A percentile compares a stretch with the other conserved stretches of the same genome.
phyloP scores from a whole-genome alignment of 2,797 vertebrate species.

The Phoxinus dragarum region DNA sequence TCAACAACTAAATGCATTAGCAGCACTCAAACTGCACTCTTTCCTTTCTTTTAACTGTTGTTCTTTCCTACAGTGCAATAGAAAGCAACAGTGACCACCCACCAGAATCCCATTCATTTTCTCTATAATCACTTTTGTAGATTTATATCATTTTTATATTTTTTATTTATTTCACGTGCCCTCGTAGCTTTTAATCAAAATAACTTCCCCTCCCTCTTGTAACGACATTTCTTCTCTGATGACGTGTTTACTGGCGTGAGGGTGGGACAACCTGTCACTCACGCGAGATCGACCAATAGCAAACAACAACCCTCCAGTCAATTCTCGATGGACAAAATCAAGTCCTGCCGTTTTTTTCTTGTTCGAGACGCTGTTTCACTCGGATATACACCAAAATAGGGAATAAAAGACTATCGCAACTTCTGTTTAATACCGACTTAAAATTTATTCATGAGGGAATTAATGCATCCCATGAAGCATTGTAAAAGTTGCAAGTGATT shows the following conservation, averaged over 20 bases:
- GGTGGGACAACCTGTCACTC: no score
- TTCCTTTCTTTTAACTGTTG: conserved; percentile 23
- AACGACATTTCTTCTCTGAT: not conserved
- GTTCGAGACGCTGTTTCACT: not conserved
- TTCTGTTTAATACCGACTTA: no score
- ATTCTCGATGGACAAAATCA: not conserved
- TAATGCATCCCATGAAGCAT: not conserved
- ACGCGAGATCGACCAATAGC: not conserved
- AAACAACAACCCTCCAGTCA: not conserved
- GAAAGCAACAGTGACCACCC: not conserved
- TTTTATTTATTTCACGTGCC: not conserved
- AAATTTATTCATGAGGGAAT: not conserved
- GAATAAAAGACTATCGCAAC: not conserved
- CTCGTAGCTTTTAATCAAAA: not conserved
- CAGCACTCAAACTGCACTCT: not conserved
- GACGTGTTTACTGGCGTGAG: not conserved
- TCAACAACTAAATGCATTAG: not conserved
- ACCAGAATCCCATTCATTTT: conserved; percentile 14
- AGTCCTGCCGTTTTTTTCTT: not conserved
- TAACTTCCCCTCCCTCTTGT: not conserved
- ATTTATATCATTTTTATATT: no score
- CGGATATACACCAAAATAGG: not conserved
- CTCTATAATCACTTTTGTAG: not conserved
- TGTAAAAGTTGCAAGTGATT: not conserved
- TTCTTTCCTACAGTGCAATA: conserved; percentile 7